Conservation (phyloP, 1,140 invertebrate genomes). For the Micrasema minimum region DNA sequence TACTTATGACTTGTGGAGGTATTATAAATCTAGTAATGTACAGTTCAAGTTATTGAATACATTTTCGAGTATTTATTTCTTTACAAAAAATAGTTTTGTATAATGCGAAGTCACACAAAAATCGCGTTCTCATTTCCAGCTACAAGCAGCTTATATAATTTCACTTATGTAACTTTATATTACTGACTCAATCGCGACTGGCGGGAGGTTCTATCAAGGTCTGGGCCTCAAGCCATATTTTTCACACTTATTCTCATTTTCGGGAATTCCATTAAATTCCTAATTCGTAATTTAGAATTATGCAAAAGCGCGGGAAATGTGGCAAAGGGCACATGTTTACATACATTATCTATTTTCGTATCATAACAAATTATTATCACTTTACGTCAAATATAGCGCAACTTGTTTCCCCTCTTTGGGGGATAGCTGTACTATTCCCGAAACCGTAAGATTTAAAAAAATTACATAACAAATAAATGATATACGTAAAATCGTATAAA, state of each 20-base stretch:
- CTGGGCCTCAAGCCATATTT: slow-evolving; percentile 17
- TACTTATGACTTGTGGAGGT: no score
- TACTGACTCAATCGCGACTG: slow-evolving; percentile 17
- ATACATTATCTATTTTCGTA: slow-evolving; percentile 22
- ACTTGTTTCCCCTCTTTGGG: no score
- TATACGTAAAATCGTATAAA: slow-evolving; percentile 3
- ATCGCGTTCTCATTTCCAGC: slow-evolving; percentile 34
- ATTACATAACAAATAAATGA: slow-evolving; percentile 32
- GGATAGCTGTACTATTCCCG: neutral
- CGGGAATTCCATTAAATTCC: neutral
- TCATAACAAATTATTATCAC: slow-evolving; percentile 25
- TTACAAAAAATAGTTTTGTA: no score
- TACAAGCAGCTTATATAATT: slow-evolving; percentile 38
- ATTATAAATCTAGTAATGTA: no score
- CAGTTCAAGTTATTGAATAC: no score
- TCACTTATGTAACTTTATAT: slow-evolving; percentile 37
- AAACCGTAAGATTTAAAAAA: slow-evolving; percentile 1
- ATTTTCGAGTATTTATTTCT: no score
- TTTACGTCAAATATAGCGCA: slow-evolving; percentile 19
- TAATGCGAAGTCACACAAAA: slow-evolving; percentile 23
- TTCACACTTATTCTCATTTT: no score
- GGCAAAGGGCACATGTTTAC: slow-evolving; percentile 30
- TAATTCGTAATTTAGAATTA: slow-evolving; percentile 10
- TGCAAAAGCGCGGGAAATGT: slow-evolving; percentile 32
- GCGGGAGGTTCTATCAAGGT: slow-evolving; percentile 28